Evolutionary conservation across 1,140 invertebrate species (phyloP), one percentile per base, ranked within the genome.

Genomic region (Eumeta japonica): DNA sequence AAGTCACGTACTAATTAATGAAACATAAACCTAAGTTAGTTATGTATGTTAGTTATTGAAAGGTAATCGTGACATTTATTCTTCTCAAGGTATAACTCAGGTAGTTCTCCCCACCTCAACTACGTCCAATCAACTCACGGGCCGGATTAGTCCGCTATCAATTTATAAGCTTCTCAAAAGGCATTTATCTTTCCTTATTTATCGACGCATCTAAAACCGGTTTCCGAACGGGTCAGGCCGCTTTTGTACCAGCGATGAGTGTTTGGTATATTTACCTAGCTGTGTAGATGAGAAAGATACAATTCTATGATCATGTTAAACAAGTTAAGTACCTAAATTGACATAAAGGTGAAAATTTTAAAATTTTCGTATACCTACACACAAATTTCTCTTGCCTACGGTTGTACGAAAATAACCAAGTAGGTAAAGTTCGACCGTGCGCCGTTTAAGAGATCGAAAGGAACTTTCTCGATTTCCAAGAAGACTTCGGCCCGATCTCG

Each of bases 171-270:
- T 56, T 54, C 55, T 58, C 59, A 60, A 59, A 60, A 51, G 48
- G 55, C 56, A 73, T 73, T 70, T 73, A 73, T 73, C 68, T 70
- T 70, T 43, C 50, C 62, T 68, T 73, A 70, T 73, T 73, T 73
- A 73, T 70, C 63, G 48, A 42, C 58, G 61, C 58, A 60, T 61
- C 65, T 52, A 33, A 49, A 65, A 73, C 68, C 68, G 63, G 54
- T 65, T 70, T 38, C 52, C 44, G 50, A 14, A 12, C 31, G 39
- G 41, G 46, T 50, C 39, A 52, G 54, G 44, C 46, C 46, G 50
- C 52, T 47, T 24, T 50, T 48, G 47, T 47, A 41, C 39, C 47
- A 48, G 43, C 41, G 43, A 38, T 7, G 20, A 24, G n/a, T n/a
- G 20, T 24, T 24, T 24, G 20, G 20, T 24, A 44, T 40, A 53